A percentile compares a stretch with the other conserved stretches of the same genome.
Evolutionary conservation across 1,140 invertebrate species (phyloP).

Genomic region (Cylas formicarius): DNA sequence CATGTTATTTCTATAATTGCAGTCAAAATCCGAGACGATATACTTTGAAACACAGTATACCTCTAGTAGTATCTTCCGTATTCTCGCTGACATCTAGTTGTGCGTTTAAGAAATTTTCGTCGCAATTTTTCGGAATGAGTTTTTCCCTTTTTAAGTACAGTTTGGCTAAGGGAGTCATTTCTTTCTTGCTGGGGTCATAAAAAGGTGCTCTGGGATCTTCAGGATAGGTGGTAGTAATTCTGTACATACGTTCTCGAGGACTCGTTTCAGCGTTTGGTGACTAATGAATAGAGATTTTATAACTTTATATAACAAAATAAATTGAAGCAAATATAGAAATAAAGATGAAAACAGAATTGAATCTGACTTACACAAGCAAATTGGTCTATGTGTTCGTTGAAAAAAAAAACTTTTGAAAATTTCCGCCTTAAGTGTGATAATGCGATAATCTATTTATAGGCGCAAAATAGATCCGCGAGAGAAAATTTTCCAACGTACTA

Average conservation of each 20-base stretch:
- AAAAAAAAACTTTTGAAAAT: no score
- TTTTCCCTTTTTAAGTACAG: constrained; percentile 64
- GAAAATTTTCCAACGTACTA: no score
- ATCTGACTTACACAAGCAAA: no score
- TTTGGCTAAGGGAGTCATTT: constrained; percentile 76
- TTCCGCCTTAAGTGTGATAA: no score
- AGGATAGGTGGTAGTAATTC: constrained; percentile 80
- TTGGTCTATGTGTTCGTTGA: no score
- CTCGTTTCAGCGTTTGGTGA: constrained; percentile 78
- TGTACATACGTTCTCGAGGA: constrained; percentile 80
- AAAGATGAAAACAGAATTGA: no score
- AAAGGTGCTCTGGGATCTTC: constrained; percentile 87
- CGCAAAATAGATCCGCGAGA: no score
- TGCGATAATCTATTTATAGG: no score
- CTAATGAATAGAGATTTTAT: constrained; percentile 43
- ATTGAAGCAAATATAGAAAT: constrained; percentile 3
- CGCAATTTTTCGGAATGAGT: constrained; percentile 64
- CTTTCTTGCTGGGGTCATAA: constrained; percentile 66
- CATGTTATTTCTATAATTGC: no score
- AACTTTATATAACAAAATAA: constrained; percentile 7
- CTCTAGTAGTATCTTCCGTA: constrained; percentile 60
- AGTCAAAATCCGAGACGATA: no score
- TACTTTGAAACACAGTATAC: no score
- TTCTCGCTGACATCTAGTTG: constrained; percentile 64
- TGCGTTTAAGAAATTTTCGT: constrained; percentile 55